These are phyloP conservation scores for Pogonophryne albipinna DNA, from an alignment of 2,797 vertebrate genomes.

Conservation along the genomic window DNA sequence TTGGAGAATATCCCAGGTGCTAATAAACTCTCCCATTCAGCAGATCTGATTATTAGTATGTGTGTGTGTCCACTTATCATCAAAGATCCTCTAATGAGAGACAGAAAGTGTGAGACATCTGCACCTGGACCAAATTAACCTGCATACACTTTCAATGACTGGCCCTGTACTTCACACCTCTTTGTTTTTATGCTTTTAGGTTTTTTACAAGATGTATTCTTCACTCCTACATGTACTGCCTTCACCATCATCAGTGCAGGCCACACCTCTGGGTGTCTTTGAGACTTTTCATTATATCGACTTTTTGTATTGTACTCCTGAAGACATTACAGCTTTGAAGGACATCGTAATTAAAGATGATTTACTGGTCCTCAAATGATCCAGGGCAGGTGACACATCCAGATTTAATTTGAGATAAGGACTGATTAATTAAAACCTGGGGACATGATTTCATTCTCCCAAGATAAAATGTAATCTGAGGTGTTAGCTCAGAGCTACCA, in stretches of 20 bases:
- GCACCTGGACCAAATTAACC: slow-evolving; percentile 74
- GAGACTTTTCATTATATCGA: slow-evolving; percentile 12
- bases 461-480: slow-evolving; percentile 20
- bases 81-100: slow-evolving; percentile 46
- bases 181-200: slow-evolving; percentile 8
- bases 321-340: slow-evolving; percentile 27
- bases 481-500: not conserved
- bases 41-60: slow-evolving; percentile 31
- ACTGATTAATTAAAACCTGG: slow-evolving; percentile 53
- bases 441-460: slow-evolving; percentile 40
- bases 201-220: not conserved
- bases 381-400: slow-evolving; percentile 39
- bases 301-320: not conserved
- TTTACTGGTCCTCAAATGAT: slow-evolving; percentile 37
- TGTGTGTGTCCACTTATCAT: slow-evolving; percentile 32
- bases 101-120: slow-evolving; percentile 33
- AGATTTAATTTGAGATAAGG: slow-evolving; percentile 68
- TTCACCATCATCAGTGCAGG: not conserved
- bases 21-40: slow-evolving; percentile 34
- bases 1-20: slow-evolving; percentile 22
- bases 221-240: not conserved
- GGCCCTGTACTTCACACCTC: not conserved
- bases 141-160: slow-evolving; percentile 44
- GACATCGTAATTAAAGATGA: slow-evolving; percentile 23
- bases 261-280: slow-evolving; percentile 11